Conservation (phyloP, 2,113 vertebrate species). For the Aythya baeri region DNA sequence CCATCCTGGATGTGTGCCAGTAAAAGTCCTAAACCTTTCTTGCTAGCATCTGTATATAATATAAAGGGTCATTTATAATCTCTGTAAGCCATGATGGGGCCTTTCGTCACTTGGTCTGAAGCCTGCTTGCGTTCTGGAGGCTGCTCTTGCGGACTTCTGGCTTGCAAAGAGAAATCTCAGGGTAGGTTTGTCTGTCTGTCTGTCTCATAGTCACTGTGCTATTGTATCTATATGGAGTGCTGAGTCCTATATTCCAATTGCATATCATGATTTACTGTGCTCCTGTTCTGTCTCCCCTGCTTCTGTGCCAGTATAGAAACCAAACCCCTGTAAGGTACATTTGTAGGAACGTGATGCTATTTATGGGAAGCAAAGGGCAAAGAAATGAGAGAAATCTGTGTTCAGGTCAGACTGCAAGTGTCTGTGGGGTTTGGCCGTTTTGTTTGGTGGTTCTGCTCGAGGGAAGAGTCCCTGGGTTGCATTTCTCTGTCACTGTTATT, state of each 20-base stretch:
- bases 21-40: constrained; percentile 29
- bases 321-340: background rate
- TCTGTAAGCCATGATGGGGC: constrained; percentile 24
- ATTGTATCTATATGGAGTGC: background rate
- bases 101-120: constrained; percentile 19
- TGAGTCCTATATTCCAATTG: background rate
- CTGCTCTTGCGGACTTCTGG: background rate
- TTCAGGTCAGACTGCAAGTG: background rate
- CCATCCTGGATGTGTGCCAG: constrained; percentile 47
- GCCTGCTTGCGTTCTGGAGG: constrained; percentile 1
- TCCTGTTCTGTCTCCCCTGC: background rate
- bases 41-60: constrained; percentile 54
- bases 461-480: background rate
- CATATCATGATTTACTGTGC: background rate
- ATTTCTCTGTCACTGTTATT: background rate
- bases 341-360: background rate
- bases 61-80: constrained; percentile 59
- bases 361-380: background rate
- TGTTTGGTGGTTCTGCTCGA: background rate
- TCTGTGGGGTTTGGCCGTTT: background rate
- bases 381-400: background rate
- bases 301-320: background rate
- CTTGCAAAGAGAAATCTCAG: constrained; percentile 9
- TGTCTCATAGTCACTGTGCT: background rate
- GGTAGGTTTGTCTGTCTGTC: background rate